Conservation (phyloP, 2,797 vertebrate species). For the Notolabrus celidotus region DNA sequence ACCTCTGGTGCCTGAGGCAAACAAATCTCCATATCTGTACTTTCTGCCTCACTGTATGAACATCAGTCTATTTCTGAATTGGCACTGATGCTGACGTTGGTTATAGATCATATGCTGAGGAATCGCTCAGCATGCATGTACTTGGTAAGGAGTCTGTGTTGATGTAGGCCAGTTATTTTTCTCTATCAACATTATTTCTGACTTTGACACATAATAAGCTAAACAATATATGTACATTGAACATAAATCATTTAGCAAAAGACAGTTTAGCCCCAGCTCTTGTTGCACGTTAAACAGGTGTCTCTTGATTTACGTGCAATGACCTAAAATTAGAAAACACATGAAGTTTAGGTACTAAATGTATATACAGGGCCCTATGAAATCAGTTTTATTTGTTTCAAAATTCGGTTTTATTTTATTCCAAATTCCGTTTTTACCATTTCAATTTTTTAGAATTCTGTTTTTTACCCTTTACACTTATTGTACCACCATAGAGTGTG, state of each 20-base stretch:
- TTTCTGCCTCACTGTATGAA: constrained; percentile 19
- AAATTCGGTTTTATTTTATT: too few relatives aligned
- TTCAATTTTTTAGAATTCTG: too few relatives aligned
- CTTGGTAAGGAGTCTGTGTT: neutral
- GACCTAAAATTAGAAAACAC: too few relatives aligned
- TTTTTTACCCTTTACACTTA: too few relatives aligned
- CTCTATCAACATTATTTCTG: neutral
- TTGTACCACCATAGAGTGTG: too few relatives aligned
- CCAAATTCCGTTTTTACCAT: too few relatives aligned
- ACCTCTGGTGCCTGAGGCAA: constrained; percentile 21
- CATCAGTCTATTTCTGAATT: constrained; percentile 24
- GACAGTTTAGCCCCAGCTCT: too few relatives aligned
- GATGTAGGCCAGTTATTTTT: neutral
- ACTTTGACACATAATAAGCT: neutral
- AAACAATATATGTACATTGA: neutral
- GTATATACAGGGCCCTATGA: too few relatives aligned
- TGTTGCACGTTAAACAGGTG: too few relatives aligned
- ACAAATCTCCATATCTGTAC: constrained; percentile 20
- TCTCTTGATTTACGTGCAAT: too few relatives aligned
- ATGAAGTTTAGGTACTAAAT: too few relatives aligned
- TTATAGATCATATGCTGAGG: constrained; percentile 4
- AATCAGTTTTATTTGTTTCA: too few relatives aligned
- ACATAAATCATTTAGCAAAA: neutral
- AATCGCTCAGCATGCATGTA: neutral
- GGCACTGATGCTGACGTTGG: neutral